Base-by-base conservation (phyloP, 2,888 invertebrate species). In the Caenorhabditis imperialis region DNA sequence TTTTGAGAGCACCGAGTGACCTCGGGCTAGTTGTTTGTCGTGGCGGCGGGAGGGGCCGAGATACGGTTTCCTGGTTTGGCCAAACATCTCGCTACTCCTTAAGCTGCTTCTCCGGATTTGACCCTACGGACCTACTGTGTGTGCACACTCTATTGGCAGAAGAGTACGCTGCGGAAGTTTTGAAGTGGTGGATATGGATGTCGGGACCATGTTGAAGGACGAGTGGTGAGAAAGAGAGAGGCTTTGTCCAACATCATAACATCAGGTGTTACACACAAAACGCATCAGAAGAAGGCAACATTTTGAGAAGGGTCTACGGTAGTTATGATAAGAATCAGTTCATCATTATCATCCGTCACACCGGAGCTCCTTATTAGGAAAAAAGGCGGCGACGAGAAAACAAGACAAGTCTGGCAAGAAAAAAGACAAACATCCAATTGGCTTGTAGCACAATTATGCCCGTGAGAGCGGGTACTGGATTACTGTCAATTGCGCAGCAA, bases 11-110 rank as follows among this genome's bases (percentile, higher is more conserved):
- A 71, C 57, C 70, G 58, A 67, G 67, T 60, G 69, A 67, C 67
- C 67, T 57, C 58, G 40, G n/a, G 48, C 61, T 57, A 63, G 57
- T 63, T 72, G 63, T 71, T 74, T 72, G 70, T 65, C 70, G 51
- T 71, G 58, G 65, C 71, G 70, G 69, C 58, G 40, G 53, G 44
- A 54, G 23, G 58, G 60, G 35, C 67, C 58, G 67, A 70, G 71
- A 62, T 70, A 78, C 72, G 78, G 69, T 75, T 78, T 78, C 78
- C 78, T 74, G 78, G 78, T 78, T 75, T 72, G 74, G 72, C 70
- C 78, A 78, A 78, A 78, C 75, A 78, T 57, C 70, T 71, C 55
- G 38, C 47, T 71, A 57, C 70, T 71, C 48, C 61, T 53, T 65
- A 65, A 67, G 67, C 67, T 57, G 57, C 65, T 67, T 50, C 67